phyloP scores from a whole-genome alignment of 1,140 invertebrate genomes.

The Cepaea nemoralis region DNA sequence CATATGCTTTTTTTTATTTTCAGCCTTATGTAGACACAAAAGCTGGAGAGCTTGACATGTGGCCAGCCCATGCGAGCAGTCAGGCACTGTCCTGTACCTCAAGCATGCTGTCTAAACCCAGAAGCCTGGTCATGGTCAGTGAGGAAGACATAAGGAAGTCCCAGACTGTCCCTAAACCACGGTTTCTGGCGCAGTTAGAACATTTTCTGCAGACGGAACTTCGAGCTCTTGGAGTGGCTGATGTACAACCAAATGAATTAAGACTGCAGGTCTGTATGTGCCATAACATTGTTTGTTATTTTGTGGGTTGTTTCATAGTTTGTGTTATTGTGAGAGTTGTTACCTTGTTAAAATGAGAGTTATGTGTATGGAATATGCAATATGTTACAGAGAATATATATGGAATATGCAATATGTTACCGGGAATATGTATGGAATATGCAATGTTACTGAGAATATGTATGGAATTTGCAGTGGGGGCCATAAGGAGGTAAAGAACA shows the following conservation, averaged over 20 bases:
- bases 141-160: conserved; percentile 68
- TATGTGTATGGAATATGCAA: too few relatives aligned
- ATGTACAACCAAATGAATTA: conserved; percentile 68
- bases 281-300: too few relatives aligned
- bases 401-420: too few relatives aligned
- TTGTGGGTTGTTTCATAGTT: too few relatives aligned
- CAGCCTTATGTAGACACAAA: conserved; percentile 69
- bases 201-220: conserved; percentile 70
- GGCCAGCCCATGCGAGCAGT: conserved; percentile 71
- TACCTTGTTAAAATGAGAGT: too few relatives aligned
- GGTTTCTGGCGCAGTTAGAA: conserved; percentile 71
- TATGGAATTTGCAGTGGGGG: too few relatives aligned
- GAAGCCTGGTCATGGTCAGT: conserved; percentile 66
- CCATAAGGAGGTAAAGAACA: too few relatives aligned
- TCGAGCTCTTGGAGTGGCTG: conserved; percentile 64
- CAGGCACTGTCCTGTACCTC: conserved; percentile 55
- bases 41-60: conserved; percentile 69
- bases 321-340: too few relatives aligned
- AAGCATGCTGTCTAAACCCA: conserved; percentile 66
- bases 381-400: too few relatives aligned
- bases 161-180: conserved; percentile 68
- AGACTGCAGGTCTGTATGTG: conserved; percentile 70
- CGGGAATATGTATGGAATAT: too few relatives aligned
- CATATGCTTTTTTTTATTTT: conserved; percentile 21
- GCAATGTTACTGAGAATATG: too few relatives aligned